phyloP scores from a whole-genome alignment of 2,888 invertebrate genomes.

The Octodonta nipae region DNA sequence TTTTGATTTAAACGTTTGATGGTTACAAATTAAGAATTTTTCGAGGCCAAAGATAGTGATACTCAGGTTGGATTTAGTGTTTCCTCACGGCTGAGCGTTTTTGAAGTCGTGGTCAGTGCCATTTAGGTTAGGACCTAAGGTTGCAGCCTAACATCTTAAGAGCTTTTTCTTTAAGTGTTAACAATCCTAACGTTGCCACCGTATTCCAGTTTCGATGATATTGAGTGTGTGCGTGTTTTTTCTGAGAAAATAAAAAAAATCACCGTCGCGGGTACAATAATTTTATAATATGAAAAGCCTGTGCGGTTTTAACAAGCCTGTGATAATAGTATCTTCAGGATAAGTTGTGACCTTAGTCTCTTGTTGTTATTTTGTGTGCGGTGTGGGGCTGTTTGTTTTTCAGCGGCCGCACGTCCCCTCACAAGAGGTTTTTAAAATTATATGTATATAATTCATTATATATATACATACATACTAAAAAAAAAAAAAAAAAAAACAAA shows the following conservation, averaged over 20 bases:
- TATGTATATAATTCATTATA: slow-evolving; percentile 34
- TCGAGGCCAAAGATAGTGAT: slow-evolving; percentile 15
- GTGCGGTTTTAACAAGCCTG: slow-evolving; percentile 44
- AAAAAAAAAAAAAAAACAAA: slow-evolving; percentile 26
- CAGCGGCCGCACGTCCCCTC: slow-evolving; percentile 21
- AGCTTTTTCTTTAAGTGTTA: slow-evolving; percentile 24
- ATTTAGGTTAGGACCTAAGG: slow-evolving; percentile 33
- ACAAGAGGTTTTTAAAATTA: slow-evolving; percentile 37
- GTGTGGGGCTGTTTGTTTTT: slow-evolving; percentile 20
- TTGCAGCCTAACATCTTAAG: slow-evolving; percentile 26
- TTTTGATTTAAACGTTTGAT: slow-evolving; percentile 11
- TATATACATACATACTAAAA: slow-evolving; percentile 26
- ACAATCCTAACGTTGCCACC: slow-evolving; percentile 21
- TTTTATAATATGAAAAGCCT: slow-evolving; percentile 4
- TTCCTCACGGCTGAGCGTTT: slow-evolving; percentile 22
- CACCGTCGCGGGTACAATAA: slow-evolving; percentile 10
- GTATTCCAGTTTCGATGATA: slow-evolving; percentile 1
- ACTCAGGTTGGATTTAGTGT: slow-evolving; percentile 35
- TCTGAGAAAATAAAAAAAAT: slow-evolving; percentile 9
- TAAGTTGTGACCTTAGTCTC: slow-evolving; percentile 56
- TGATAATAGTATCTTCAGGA: slow-evolving; percentile 58
- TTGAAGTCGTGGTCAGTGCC: slow-evolving; percentile 27
- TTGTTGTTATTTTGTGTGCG: slow-evolving; percentile 38
- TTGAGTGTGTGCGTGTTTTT: slow-evolving; percentile 20
- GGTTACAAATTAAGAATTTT: slow-evolving; percentile 11